Conservation (phyloP, 2,888 invertebrate species). For the Nasonovia ribisnigri region DNA sequence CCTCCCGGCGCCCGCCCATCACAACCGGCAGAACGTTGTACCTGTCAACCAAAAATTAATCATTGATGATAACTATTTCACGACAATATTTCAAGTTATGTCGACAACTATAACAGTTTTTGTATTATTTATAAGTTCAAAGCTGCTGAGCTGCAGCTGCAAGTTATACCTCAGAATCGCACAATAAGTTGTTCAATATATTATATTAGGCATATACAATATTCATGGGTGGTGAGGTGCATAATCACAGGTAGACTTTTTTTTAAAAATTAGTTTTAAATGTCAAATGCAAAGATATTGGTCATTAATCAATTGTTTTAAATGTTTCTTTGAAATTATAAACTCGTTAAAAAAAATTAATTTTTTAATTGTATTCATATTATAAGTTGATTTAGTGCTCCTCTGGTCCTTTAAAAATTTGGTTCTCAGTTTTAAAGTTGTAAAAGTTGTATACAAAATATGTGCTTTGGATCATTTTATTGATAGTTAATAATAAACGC, state of each 20-base stretch:
- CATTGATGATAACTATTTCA: neutral
- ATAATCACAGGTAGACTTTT: neutral
- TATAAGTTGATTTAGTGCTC: neutral
- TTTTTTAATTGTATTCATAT: neutral
- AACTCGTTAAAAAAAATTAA: neutral
- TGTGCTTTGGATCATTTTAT: neutral
- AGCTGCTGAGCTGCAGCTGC: neutral
- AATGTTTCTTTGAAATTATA: neutral
- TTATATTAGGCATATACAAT: neutral
- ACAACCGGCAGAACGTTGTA: constrained; percentile 92
- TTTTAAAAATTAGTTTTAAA: neutral
- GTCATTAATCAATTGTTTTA: neutral
- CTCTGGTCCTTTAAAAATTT: neutral
- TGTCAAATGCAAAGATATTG: neutral
- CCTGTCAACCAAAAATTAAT: constrained; percentile 70
- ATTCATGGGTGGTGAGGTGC: neutral
- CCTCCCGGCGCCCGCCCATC: constrained; percentile 94
- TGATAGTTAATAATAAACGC: neutral
- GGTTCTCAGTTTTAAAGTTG: neutral
- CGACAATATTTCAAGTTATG: neutral
- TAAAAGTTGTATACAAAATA: neutral
- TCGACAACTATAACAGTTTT: neutral
- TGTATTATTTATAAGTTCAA: neutral
- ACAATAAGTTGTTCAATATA: neutral
- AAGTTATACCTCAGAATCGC: neutral